phyloP scores from a whole-genome alignment of 2,113 vertebrate genomes.

The Neomonachus schauinslandi region DNA sequence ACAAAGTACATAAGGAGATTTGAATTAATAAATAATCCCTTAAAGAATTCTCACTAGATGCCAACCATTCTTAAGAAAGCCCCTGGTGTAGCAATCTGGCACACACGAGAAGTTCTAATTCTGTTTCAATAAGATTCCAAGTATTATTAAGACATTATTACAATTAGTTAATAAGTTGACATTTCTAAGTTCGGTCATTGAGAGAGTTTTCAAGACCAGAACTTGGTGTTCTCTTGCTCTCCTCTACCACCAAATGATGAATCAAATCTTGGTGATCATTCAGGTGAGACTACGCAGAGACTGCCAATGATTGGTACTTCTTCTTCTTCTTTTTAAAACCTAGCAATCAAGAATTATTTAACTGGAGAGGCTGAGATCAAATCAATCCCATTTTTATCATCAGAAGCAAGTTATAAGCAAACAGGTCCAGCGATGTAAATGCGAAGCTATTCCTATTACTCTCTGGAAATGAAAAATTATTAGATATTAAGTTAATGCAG shows the following conservation, averaged over 20 bases:
- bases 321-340: neutral
- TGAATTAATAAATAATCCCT: slow-evolving; percentile 67
- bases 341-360: neutral
- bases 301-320: neutral
- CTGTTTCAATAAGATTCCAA: slow-evolving; percentile 34
- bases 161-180: slow-evolving; percentile 50
- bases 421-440: neutral
- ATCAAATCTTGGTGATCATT: neutral
- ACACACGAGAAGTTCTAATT: neutral
- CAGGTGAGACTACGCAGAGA: neutral
- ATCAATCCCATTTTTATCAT: slow-evolving; percentile 5
- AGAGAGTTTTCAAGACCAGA: slow-evolving; percentile 38
- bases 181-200: slow-evolving; percentile 31
- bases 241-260: neutral
- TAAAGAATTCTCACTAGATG: slow-evolving; percentile 64
- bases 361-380: neutral
- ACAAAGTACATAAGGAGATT: slow-evolving; percentile 50
- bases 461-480: slow-evolving; percentile 29
- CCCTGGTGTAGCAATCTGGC: slow-evolving; percentile 4
- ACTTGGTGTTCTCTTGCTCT: slow-evolving; percentile 15
- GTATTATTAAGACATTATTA: slow-evolving; percentile 21
- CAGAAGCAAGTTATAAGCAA: slow-evolving; percentile 25
- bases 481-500: slow-evolving; percentile 57
- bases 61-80: slow-evolving; percentile 51
- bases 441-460: neutral